These are phyloP conservation scores for Pachycephala philippinensis DNA, from an alignment of 2,113 vertebrate species.

Conservation along the genomic window DNA sequence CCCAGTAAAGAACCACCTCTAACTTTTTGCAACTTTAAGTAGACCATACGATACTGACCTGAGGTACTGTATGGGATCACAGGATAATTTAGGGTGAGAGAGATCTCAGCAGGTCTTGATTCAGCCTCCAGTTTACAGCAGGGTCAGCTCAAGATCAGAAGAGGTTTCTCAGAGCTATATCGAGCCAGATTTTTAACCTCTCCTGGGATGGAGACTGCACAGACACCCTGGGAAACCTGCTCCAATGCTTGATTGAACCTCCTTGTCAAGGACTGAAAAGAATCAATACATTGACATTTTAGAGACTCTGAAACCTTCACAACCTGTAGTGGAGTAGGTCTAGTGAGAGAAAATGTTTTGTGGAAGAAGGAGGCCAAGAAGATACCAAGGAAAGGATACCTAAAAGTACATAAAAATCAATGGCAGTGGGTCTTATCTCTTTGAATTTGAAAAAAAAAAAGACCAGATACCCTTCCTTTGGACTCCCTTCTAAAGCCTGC, in stretches of 20 bases:
- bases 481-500: neutral
- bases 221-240: neutral
- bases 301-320: neutral
- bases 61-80: neutral
- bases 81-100: neutral
- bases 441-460: neutral
- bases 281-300: neutral
- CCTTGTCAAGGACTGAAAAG: neutral
- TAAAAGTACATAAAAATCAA: neutral
- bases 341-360: neutral
- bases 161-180: neutral
- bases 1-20: neutral
- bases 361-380: neutral
- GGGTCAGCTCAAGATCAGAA: neutral
- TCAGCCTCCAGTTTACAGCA: neutral
- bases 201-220: neutral
- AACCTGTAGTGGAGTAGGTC: neutral
- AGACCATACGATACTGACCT: neutral
- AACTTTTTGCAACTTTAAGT: neutral
- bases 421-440: neutral
- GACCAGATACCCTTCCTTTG: neutral
- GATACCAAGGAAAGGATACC: neutral
- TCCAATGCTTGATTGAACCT: neutral
- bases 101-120: rapidly evolving
- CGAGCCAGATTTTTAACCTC: neutral